Evolutionary conservation across 2,113 vertebrate species (phyloP).

Genomic region (Eudorcas thomsonii): DNA sequence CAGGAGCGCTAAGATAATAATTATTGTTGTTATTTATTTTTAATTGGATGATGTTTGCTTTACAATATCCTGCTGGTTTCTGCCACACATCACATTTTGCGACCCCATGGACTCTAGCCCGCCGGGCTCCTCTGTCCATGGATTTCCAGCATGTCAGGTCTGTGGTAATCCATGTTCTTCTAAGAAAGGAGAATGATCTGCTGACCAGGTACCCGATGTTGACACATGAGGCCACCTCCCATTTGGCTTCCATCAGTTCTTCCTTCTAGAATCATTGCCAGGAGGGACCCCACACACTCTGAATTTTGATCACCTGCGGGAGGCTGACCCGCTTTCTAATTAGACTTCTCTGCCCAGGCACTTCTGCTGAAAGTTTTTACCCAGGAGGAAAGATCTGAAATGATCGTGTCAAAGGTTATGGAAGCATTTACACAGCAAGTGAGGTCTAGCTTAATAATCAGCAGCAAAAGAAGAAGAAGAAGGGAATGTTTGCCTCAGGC

Average conservation of each 20-base stretch:
- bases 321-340: constrained; percentile 21
- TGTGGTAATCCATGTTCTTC: background rate
- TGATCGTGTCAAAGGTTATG: constrained; percentile 13
- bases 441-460: constrained; percentile 47
- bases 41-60: background rate
- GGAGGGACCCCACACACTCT: background rate
- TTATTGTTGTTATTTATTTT: background rate
- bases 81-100: background rate
- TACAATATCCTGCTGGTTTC: background rate
- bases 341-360: background rate
- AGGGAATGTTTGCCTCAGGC: constrained; percentile 27
- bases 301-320: constrained; percentile 5
- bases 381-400: constrained; percentile 18
- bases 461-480: background rate
- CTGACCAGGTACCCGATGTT: background rate
- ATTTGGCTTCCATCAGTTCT: background rate
- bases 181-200: background rate
- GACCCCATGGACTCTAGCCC: background rate
- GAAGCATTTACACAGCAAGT: constrained; percentile 47
- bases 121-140: background rate
- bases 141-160: background rate
- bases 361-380: background rate
- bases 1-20: background rate
- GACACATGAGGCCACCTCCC: background rate
- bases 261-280: background rate